Evolutionary conservation across 92 coral and sea anemone genomes (phyloP).

Genomic region (Paramuricea clavata): DNA sequence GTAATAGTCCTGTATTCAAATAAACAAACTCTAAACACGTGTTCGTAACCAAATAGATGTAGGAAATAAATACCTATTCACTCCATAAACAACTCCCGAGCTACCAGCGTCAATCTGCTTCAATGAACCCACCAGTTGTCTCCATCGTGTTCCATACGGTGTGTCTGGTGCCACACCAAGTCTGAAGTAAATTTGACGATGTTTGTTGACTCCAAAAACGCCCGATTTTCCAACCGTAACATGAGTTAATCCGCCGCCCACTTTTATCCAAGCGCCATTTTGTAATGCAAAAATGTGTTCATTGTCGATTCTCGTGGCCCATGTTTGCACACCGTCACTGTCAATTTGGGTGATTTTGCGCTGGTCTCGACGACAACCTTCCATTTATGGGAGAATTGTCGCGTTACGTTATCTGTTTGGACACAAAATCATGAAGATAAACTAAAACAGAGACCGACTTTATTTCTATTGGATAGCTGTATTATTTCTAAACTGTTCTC

Average conservation of each 20-base stretch:
- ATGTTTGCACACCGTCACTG: background rate
- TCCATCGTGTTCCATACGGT: slow-evolving; percentile 1
- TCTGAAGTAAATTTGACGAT: background rate
- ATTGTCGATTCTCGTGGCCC: background rate
- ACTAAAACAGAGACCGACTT: too few species aligned
- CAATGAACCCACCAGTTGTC: background rate
- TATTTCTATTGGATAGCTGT: too few species aligned
- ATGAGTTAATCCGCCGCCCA: background rate
- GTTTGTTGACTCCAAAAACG: background rate
- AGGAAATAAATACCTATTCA: background rate
- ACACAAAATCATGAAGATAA: background rate
- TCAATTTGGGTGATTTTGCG: background rate
- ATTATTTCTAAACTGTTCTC: too few species aligned
- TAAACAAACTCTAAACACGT: too few species aligned
- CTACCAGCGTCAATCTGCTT: slow-evolving; percentile 11
- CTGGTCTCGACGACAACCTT: background rate
- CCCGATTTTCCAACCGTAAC: slow-evolving; percentile 9
- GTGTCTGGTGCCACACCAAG: background rate
- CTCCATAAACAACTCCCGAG: slow-evolving; percentile 28
- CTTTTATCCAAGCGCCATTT: background rate
- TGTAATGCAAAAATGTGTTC: background rate
- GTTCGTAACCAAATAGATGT: too few species aligned
- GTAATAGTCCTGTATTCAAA: too few species aligned
- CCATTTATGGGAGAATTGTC: background rate
- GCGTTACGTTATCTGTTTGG: background rate